phyloP scores from a whole-genome alignment of 2,113 vertebrate species.

The Fulica atra region DNA sequence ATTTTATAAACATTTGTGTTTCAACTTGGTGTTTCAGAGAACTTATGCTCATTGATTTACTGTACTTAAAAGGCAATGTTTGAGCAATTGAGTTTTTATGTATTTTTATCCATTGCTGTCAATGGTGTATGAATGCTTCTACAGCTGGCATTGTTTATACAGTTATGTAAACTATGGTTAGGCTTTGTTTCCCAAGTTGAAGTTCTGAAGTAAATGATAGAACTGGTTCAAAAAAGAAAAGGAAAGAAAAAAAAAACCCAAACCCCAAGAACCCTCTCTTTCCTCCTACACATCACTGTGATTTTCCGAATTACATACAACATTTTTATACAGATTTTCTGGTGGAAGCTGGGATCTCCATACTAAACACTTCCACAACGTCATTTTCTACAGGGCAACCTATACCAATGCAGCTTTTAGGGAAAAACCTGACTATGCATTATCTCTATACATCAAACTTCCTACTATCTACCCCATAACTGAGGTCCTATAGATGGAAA shows the following conservation, averaged over 20 bases:
- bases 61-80: slow-evolving; percentile 66
- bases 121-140: neutral
- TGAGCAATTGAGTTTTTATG: slow-evolving; percentile 31
- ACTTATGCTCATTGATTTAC: slow-evolving; percentile 13
- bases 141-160: slow-evolving; percentile 48
- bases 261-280: neutral
- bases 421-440: neutral
- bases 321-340: neutral
- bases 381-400: neutral
- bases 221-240: neutral
- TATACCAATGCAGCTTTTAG: neutral
- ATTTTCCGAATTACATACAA: neutral
- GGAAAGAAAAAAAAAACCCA: neutral
- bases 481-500: neutral
- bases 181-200: neutral
- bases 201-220: neutral
- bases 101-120: slow-evolving; percentile 40
- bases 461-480: neutral
- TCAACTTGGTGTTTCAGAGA: neutral
- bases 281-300: neutral
- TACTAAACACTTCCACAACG: neutral
- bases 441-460: neutral
- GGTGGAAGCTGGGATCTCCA: neutral
- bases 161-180: slow-evolving; percentile 39
- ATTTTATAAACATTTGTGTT: slow-evolving; percentile 32